These are phyloP conservation scores for Phrynosoma platyrhinos DNA, from an alignment of 2,113 vertebrate genomes.

Conservation along the genomic window DNA sequence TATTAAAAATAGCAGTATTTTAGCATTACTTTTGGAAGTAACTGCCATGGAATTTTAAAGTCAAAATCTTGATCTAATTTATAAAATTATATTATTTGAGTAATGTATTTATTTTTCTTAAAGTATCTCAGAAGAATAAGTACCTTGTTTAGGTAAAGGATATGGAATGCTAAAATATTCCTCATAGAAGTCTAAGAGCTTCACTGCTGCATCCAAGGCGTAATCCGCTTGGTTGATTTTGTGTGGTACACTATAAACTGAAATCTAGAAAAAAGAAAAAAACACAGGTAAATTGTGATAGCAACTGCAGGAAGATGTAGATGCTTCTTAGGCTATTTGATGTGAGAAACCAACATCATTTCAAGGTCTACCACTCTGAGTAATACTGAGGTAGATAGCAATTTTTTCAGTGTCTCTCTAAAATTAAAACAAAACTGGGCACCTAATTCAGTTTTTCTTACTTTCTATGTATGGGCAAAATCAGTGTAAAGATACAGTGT, in stretches of 20 bases:
- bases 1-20: neutral
- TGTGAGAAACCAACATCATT: too few species aligned
- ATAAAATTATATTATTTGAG: neutral
- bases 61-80: neutral
- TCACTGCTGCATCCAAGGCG: conserved; percentile 87
- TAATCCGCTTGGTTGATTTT: conserved; percentile 88
- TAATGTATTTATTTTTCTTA: neutral
- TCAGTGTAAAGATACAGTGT: neutral
- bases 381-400: too few species aligned
- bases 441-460: too few species aligned
- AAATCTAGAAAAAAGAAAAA: conserved; percentile 77
- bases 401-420: neutral
- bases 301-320: neutral
- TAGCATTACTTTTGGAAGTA: neutral
- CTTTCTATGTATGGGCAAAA: neutral
- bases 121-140: conserved; percentile 13
- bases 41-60: neutral
- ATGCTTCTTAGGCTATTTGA: neutral
- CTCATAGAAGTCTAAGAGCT: conserved; percentile 90
- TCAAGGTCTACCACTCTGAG: too few species aligned
- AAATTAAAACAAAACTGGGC: neutral
- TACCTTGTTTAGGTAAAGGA: conserved; percentile 91
- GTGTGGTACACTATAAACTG: conserved; percentile 86
- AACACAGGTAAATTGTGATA: neutral
- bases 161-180: conserved; percentile 92